Evolutionary conservation across 1,140 invertebrate species (phyloP).

Genomic region (Drosophila varians): DNA sequence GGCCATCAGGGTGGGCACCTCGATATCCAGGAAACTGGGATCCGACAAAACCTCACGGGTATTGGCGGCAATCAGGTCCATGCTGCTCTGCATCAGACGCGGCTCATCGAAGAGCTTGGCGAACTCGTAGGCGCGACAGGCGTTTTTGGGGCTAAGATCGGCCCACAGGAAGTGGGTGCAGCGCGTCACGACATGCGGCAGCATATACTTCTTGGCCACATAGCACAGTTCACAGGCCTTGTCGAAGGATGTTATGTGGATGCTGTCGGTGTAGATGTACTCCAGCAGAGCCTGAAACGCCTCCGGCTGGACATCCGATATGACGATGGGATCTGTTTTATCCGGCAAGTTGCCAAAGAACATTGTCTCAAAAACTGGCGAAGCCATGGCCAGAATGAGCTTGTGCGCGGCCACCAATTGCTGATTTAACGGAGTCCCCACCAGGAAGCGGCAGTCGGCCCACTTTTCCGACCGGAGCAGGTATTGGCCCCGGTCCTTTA

Average conservation of each 20-base stretch:
- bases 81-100: constrained; percentile 90
- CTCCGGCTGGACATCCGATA: constrained; percentile 92
- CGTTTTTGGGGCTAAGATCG: constrained; percentile 91
- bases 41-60: constrained; percentile 90
- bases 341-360: constrained; percentile 89
- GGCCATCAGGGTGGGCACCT: constrained; percentile 88
- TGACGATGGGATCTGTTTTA: constrained; percentile 89
- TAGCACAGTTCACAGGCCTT: constrained; percentile 93
- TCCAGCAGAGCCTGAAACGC: constrained; percentile 91
- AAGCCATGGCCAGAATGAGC: constrained; percentile 92
- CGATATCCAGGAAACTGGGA: constrained; percentile 90
- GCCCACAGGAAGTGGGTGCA: constrained; percentile 92
- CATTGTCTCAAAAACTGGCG: constrained; percentile 93
- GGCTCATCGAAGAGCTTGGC: constrained; percentile 92
- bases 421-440: constrained; percentile 91
- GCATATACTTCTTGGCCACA: constrained; percentile 94
- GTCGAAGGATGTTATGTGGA: constrained; percentile 91
- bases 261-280: constrained; percentile 93
- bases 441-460: constrained; percentile 91
- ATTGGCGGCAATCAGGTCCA: constrained; percentile 90
- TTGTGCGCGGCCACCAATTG: constrained; percentile 90
- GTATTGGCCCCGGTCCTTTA: constrained; percentile 88
- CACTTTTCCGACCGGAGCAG: constrained; percentile 90
- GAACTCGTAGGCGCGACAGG: constrained; percentile 93
- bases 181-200: constrained; percentile 91